These are phyloP conservation scores for Pseudotriccus pelzelni DNA, from an alignment of 2,797 vertebrate genomes.

Conservation along the genomic window DNA sequence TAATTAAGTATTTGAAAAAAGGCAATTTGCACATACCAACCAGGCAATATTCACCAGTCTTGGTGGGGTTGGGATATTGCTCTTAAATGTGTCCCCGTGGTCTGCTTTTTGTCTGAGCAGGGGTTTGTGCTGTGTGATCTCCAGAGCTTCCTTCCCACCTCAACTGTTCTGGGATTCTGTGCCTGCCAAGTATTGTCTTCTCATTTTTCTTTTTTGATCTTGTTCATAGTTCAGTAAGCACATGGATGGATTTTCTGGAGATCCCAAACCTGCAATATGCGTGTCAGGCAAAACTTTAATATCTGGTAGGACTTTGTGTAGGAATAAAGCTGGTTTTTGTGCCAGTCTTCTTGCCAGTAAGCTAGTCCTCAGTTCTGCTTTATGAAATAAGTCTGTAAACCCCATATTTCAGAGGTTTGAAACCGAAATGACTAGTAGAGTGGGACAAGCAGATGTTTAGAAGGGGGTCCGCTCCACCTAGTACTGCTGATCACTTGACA, in stretches of 20 bases:
- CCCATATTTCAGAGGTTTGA: rapidly evolving
- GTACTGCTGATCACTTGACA: neutral
- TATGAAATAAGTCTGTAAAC: neutral
- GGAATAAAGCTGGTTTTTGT: neutral
- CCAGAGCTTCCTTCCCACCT: neutral
- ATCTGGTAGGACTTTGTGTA: neutral
- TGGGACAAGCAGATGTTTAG: neutral
- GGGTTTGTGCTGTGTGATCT: neutral
- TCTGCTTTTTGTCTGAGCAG: neutral
- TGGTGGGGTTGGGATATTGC: neutral
- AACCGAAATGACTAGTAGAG: neutral
- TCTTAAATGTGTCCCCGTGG: neutral
- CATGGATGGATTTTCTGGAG: neutral
- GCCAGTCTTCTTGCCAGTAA: rapidly evolving
- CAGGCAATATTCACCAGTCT: neutral
- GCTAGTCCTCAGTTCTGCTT: neutral
- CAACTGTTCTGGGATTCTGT: neutral
- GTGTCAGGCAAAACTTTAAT: neutral
- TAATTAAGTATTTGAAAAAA: neutral
- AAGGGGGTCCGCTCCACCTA: rapidly evolving
- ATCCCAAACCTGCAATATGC: neutral
- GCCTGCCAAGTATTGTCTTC: neutral
- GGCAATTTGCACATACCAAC: neutral
- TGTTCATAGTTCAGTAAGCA: neutral
- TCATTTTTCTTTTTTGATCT: neutral